phyloP scores from a whole-genome alignment of 2,888 invertebrate genomes.

The Euzophera pinguis region DNA sequence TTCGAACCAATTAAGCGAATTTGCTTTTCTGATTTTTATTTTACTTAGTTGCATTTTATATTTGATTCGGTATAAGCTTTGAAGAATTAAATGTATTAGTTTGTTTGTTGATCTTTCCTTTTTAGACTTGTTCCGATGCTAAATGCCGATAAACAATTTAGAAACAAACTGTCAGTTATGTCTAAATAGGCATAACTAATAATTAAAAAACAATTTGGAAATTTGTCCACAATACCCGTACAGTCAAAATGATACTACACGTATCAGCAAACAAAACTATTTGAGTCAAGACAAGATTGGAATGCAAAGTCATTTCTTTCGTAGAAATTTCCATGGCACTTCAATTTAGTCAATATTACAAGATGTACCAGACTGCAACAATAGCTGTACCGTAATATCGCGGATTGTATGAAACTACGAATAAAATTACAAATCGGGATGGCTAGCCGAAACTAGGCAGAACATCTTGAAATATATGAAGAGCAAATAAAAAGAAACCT shows the following conservation, averaged over 20 bases:
- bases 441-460: not conserved
- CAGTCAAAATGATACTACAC: too few species aligned
- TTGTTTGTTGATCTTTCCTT: too few species aligned
- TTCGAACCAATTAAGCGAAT: not conserved
- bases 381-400: not conserved
- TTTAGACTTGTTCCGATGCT: too few species aligned
- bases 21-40: not conserved
- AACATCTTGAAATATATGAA: slow-evolving; percentile 1
- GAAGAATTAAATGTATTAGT: too few species aligned
- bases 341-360: not conserved
- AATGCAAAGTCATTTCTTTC: not conserved
- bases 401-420: not conserved
- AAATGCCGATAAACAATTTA: too few species aligned
- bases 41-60: not conserved
- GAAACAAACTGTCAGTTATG: too few species aligned
- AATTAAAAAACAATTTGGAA: too few species aligned
- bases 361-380: not conserved
- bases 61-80: too few species aligned
- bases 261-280: not conserved
- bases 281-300: not conserved
- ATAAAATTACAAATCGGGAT: not conserved
- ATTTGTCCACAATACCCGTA: too few species aligned
- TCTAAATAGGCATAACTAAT: too few species aligned
- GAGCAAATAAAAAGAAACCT: slow-evolving; percentile 5
- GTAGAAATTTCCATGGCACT: not conserved